phyloP scores from a whole-genome alignment of 2,888 invertebrate genomes.

The Watsonalla cultraria region DNA sequence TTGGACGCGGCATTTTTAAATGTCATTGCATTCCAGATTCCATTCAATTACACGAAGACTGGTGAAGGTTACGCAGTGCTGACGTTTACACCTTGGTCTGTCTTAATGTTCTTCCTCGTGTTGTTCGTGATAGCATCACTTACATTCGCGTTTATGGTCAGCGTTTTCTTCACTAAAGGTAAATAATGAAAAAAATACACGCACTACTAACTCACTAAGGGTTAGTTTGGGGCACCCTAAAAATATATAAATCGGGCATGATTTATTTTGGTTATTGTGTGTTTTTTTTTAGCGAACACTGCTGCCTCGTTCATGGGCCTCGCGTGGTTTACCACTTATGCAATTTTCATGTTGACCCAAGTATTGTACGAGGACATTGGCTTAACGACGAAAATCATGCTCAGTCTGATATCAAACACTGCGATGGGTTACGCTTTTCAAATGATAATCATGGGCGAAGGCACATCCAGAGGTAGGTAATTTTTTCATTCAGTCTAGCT shows the following conservation, averaged over 20 bases:
- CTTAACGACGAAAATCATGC: constrained; percentile 78
- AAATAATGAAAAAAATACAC: constrained; percentile 21
- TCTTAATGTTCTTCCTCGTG: constrained; percentile 85
- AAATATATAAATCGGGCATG: no score
- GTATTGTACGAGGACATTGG: constrained; percentile 81
- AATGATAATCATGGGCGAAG: constrained; percentile 86
- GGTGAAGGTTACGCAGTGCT: constrained; percentile 80
- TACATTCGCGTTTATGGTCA: constrained; percentile 88
- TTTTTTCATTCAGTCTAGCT: neutral
- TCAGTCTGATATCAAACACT: constrained; percentile 86
- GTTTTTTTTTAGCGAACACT: constrained; percentile 83
- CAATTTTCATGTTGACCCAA: constrained; percentile 86
- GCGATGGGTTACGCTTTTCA: constrained; percentile 90
- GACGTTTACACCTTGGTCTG: constrained; percentile 81
- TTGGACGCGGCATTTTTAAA: neutral
- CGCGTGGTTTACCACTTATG: constrained; percentile 86
- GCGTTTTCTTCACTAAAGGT: constrained; percentile 90
- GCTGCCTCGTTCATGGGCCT: constrained; percentile 89
- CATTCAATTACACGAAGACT: constrained; percentile 63
- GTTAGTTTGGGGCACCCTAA: neutral
- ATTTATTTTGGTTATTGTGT: constrained; percentile 1
- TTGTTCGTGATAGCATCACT: constrained; percentile 85
- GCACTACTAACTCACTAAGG: neutral
- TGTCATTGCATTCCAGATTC: constrained; percentile 52
- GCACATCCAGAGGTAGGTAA: constrained; percentile 81